Percentiles rank a stretch among this genome's conserved stretches.
phyloP scores from a whole-genome alignment of 2,888 invertebrate species.

The Leucophenga montana region DNA sequence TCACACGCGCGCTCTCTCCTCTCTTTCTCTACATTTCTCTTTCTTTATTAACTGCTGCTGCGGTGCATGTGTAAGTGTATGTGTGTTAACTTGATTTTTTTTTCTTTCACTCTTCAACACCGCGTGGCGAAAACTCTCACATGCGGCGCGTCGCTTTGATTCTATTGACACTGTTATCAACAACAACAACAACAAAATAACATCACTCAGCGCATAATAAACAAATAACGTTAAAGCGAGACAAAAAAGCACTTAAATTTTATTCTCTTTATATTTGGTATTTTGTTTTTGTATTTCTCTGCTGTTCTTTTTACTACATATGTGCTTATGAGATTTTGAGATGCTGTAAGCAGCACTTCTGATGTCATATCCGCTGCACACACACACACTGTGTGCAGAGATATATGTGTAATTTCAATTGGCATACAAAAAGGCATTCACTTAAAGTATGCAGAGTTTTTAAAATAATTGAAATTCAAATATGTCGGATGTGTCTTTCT shows the following conservation, averaged over 20 bases:
- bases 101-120: neutral
- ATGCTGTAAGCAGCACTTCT: constrained; percentile 4
- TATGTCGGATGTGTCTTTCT: too few species aligned
- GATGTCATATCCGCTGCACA: constrained; percentile 30
- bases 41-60: neutral
- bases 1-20: neutral
- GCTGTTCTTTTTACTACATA: constrained; percentile 42
- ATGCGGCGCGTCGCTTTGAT: constrained; percentile 23
- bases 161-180: constrained; percentile 56
- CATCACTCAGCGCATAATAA: constrained; percentile 35
- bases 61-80: neutral
- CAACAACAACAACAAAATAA: constrained; percentile 39
- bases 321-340: neutral
- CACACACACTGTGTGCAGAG: constrained; percentile 10
- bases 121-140: constrained; percentile 54
- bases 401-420: neutral
- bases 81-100: neutral
- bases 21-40: neutral
- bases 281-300: constrained; percentile 47
- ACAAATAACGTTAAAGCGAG: constrained; percentile 46
- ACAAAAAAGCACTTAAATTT: constrained; percentile 27
- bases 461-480: constrained; percentile 3
- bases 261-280: constrained; percentile 50
- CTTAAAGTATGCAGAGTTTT: constrained; percentile 51
- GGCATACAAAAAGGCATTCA: constrained; percentile 24